Evolutionary conservation across 2,888 invertebrate genomes (phyloP), one percentile per base, ranked within the genome.

Genomic region (Apodemia arnacis): DNA sequence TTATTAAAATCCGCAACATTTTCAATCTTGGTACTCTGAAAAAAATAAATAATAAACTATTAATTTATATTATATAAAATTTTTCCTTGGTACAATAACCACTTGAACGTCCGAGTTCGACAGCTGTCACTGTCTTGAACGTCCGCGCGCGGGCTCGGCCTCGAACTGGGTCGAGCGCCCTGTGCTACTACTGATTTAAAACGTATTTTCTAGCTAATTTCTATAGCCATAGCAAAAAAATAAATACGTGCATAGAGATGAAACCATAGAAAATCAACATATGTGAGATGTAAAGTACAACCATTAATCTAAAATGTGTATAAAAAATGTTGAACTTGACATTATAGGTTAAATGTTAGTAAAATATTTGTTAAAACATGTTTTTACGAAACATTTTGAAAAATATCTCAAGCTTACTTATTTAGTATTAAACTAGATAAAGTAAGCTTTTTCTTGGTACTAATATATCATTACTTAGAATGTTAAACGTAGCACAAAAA

Each of bases 191-290:
- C 24, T 41, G 73, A 73, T 73, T 41, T n/a, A 41, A 73, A 73
- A n/a, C 38, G 34, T 34, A n/a, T 72, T 72, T 72, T 72, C 72
- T 72, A 72, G n/a, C n/a, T 38, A n/a, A 72, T 34, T 34, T 4
- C 34, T 34, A 34, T 34, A 7, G 34, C 34, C 3, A 34, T 34
- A 34, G 34, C 34, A 34, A 38, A 73, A 34, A 34, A 38, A n/a
- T 41, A 73, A 73, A 73, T 41, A 73, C 72, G 34, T n/a, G 38
- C n/a, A n/a, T 73, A 73, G 15, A 73, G 72, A 31, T 73, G 41
- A 38, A 38, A 38, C 15, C n/a, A 38, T 73, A 73, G 13, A n/a
- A 41, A 38, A 73, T 73, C 38, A 73, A 70, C 8, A 24, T 34
- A 34, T 18, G 31, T 70, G 27, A 6, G 10, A 34, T 34, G 10